These are phyloP conservation scores for Hippocampus mohnikei DNA, from an alignment of 2,113 vertebrate species.

Conservation along the genomic window DNA sequence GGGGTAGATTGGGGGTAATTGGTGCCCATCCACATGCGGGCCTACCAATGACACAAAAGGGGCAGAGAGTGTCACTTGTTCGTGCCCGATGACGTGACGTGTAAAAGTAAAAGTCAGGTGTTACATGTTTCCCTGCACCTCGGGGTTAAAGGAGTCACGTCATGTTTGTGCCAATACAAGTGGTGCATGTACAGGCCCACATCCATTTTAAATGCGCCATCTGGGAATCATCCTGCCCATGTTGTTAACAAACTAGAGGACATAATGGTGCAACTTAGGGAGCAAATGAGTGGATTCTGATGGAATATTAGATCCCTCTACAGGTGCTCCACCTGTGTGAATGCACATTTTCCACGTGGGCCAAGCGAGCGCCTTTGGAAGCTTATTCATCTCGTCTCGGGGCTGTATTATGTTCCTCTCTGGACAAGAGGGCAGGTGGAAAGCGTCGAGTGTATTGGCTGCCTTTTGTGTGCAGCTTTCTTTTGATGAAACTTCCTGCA, in stretches of 20 bases:
- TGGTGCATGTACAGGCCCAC: constrained; percentile 37
- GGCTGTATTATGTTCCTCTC: constrained; percentile 52
- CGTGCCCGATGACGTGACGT: background rate
- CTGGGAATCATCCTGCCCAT: constrained; percentile 40
- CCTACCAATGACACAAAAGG: constrained; percentile 67
- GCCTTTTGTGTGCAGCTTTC: constrained; percentile 21
- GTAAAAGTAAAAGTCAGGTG: constrained; percentile 23
- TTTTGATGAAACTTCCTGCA: background rate
- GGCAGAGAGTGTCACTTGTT: constrained; percentile 37
- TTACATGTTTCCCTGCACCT: background rate
- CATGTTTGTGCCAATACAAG: background rate
- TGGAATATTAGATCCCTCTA: constrained; percentile 49
- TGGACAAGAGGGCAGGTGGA: constrained; percentile 53
- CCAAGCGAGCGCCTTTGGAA: constrained; percentile 27
- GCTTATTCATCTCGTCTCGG: constrained; percentile 44
- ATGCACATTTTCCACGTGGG: constrained; percentile 37
- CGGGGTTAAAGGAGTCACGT: background rate
- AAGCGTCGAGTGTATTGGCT: constrained; percentile 29
- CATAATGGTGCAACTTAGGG: constrained; percentile 33
- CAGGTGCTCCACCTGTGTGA: constrained; percentile 68
- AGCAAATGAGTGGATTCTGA: constrained; percentile 28
- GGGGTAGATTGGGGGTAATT: constrained; percentile 31
- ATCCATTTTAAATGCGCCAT: constrained; percentile 67
- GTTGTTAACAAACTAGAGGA: constrained; percentile 29
- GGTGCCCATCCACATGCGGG: constrained; percentile 50